Base-by-base conservation (phyloP, 2,888 invertebrate genomes). In the Phaedon cochleariae region DNA sequence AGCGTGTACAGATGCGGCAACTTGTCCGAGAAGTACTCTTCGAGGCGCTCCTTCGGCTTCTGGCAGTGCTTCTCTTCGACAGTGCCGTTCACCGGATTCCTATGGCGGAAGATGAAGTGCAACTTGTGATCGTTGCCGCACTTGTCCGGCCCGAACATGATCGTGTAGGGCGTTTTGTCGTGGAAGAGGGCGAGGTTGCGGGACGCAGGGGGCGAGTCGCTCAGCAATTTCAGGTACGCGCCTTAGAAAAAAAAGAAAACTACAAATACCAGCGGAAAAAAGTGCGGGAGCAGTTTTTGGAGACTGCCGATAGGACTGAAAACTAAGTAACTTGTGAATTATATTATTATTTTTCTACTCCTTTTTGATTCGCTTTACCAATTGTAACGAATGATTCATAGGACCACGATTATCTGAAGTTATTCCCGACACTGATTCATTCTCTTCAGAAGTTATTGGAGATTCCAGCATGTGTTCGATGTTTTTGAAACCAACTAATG, bases 141-240 rank as follows among this genome's bases (percentile, higher is more conserved):
- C 85, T 98, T 99, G 87, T 99, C 99, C 7, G 98, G 98, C 0
- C 99, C 99, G 85, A 99, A 99, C 99, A 99, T 99, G 78, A 99
- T 96, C 1, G 97, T 95, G 85, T 98, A 99, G 0, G 97, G 93
- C 0, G 98, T 97, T 85, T 96, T 97, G 85, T 99, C 98, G 82
- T 94, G 89, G 85, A 98, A 97, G 79, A 90, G 87, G 72, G 89
- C 90, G 59, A 97, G 86, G 79, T 95, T 91, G 79, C 89, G 88
- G 31, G 88, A 84, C 52, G 89, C 86, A 49, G 88, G 85, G 62
- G 91, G 64, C 12, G 62, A 52, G 22, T 90, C 87, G 10, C 94
- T 93, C 17, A 99, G 85, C 51, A 99, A 87, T 84, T 99, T 99
- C 54, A 99, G 85, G 83, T 99, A 99, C 7, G 98, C 97, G 9